phyloP scores from a whole-genome alignment of 2,888 invertebrate genomes.

The Eilema griseolum region DNA sequence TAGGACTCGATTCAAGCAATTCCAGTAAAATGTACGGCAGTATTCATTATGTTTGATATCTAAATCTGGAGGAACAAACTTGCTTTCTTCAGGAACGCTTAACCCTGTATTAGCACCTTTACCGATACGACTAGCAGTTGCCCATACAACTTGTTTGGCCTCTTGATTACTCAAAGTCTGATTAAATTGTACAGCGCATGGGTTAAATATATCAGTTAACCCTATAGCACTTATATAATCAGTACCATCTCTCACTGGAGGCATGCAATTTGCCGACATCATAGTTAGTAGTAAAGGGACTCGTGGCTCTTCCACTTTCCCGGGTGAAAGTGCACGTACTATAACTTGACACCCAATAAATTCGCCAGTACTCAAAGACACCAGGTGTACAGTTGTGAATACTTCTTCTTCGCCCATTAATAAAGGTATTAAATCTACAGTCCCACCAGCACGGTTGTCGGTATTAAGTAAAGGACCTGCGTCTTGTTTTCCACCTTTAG shows the following conservation, averaged over 20 bases:
- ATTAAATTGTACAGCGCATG: slow-evolving; percentile 66
- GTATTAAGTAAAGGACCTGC: slow-evolving; percentile 67
- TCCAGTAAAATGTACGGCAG: slow-evolving; percentile 76
- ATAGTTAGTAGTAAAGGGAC: slow-evolving; percentile 71
- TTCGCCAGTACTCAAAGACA: slow-evolving; percentile 62
- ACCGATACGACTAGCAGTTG: slow-evolving; percentile 65
- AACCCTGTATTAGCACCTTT: slow-evolving; percentile 65
- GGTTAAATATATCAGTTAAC: slow-evolving; percentile 62
- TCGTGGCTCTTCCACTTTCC: slow-evolving; percentile 44
- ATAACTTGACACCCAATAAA: slow-evolving; percentile 58
- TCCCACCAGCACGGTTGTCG: slow-evolving; percentile 76
- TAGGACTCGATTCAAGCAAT: slow-evolving; percentile 75
- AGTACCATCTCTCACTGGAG: slow-evolving; percentile 71
- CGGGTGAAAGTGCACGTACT: slow-evolving; percentile 57
- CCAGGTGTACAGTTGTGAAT: slow-evolving; percentile 57
- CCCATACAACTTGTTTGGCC: slow-evolving; percentile 72
- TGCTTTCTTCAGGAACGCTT: slow-evolving; percentile 66
- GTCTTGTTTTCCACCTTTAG: slow-evolving; percentile 66
- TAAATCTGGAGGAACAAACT: slow-evolving; percentile 67
- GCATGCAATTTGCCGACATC: slow-evolving; percentile 77
- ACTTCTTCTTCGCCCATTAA: slow-evolving; percentile 71
- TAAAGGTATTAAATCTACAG: slow-evolving; percentile 75
- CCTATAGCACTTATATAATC: slow-evolving; percentile 72
- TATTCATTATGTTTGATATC: slow-evolving; percentile 40
- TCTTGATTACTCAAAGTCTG: slow-evolving; percentile 64